Percentiles rank a stretch among this genome's conserved stretches.
phyloP scores from a whole-genome alignment of 2,888 invertebrate species.

The Carabus problematicus region DNA sequence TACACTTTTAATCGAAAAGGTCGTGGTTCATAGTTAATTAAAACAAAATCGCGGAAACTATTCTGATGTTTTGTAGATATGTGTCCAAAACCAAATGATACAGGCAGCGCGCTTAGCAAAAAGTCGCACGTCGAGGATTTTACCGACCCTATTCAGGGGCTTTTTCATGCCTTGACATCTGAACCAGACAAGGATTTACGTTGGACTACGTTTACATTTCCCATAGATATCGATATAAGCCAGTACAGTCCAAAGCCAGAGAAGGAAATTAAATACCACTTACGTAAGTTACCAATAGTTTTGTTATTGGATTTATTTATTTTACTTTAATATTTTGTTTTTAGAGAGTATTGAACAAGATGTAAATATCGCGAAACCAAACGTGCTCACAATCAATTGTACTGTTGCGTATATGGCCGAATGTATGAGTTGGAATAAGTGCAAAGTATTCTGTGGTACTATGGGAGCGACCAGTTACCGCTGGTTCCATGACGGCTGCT shows the following conservation, averaged over 20 bases:
- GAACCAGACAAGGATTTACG: conserved; percentile 78
- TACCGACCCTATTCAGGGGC: conserved; percentile 79
- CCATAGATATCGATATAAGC: conserved; percentile 75
- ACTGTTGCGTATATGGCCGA: conserved; percentile 90
- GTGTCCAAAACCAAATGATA: conserved; percentile 85
- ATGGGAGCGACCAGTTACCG: conserved; percentile 86
- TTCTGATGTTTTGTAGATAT: conserved; percentile 77
- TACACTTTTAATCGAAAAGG: no score
- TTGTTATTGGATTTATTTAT: conserved; percentile 22
- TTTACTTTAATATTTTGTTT: conserved; percentile 40
- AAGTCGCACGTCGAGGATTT: conserved; percentile 89
- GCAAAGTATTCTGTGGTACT: conserved; percentile 79
- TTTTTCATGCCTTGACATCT: conserved; percentile 83
- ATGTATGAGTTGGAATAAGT: conserved; percentile 89
- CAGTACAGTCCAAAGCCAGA: conserved; percentile 70
- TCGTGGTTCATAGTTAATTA: no score
- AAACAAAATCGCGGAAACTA: no score
- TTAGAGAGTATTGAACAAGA: conserved; percentile 74
- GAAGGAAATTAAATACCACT: conserved; percentile 70
- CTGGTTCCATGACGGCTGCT: conserved; percentile 96
- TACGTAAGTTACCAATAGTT: conserved; percentile 66
- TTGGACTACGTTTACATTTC: conserved; percentile 87
- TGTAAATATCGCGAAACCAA: conserved; percentile 65
- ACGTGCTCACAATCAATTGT: conserved; percentile 81
- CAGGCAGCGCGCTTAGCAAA: conserved; percentile 71